phyloP scores from a whole-genome alignment of 2,888 invertebrate genomes.

The Alviniconcha strummeri region DNA sequence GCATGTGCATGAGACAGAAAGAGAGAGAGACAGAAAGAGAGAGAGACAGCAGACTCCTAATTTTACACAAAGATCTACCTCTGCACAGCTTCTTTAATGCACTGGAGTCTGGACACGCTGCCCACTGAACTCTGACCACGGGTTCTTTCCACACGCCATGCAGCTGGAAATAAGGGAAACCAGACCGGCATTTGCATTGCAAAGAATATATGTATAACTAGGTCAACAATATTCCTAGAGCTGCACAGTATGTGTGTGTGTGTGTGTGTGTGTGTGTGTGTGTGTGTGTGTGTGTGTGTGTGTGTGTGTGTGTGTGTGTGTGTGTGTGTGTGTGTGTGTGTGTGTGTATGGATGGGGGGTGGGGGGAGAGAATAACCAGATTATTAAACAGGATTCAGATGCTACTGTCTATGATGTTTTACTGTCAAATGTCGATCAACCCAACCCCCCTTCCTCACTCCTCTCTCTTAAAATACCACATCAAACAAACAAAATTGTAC shows the following conservation, averaged over 20 bases:
- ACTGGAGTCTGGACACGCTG: slow-evolving; percentile 35
- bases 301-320: no score
- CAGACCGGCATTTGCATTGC: no score
- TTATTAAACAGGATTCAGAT: background rate
- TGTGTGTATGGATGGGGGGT: background rate
- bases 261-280: background rate
- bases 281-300: slow-evolving; percentile 8
- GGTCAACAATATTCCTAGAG: no score
- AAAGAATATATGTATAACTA: no score
- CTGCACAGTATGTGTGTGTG: background rate
- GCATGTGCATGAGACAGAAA: no score
- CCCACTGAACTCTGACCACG: slow-evolving; percentile 14
- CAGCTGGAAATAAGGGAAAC: slow-evolving; percentile 22
- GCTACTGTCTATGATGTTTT: no score
- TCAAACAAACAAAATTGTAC: background rate
- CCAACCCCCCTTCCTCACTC: no score
- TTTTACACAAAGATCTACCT: slow-evolving; percentile 11
- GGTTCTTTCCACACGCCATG: slow-evolving; percentile 39
- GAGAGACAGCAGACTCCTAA: no score
- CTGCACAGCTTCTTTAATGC: slow-evolving; percentile 38
- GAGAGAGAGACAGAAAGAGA: no score
- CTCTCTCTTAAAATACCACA: no score
- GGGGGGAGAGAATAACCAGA: background rate
- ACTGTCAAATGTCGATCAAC: no score
- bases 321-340: no score